These are phyloP conservation scores for Notamacropus eugenii DNA, from an alignment of 2,797 vertebrate species.

Conservation along the genomic window DNA sequence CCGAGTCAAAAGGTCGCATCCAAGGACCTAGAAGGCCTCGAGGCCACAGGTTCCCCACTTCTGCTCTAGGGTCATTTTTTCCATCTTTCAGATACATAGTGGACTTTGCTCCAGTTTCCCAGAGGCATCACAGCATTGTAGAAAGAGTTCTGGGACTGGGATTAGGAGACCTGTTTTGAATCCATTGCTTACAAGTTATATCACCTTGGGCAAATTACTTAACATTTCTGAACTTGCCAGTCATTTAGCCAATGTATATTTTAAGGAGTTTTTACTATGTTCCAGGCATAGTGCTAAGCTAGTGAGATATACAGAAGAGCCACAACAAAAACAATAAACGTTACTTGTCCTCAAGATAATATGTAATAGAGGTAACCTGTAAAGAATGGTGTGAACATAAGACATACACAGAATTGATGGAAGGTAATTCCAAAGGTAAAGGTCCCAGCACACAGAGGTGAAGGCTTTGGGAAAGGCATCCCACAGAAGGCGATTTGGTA, in stretches of 20 bases:
- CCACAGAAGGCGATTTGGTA: not conserved
- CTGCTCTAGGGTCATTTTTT: too few species aligned
- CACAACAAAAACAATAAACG: not conserved
- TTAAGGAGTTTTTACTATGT: not conserved
- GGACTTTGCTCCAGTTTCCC: not conserved
- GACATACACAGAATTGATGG: not conserved
- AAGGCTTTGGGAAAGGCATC: not conserved
- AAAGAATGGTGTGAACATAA: not conserved
- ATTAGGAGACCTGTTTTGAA: not conserved
- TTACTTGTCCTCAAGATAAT: not conserved
- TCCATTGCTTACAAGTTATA: not conserved
- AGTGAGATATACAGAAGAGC: not conserved
- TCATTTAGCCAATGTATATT: not conserved
- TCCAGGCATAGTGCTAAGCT: not conserved
- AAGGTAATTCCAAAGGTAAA: not conserved
- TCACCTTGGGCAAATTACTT: not conserved
- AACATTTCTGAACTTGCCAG: not conserved
- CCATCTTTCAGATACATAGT: not conserved
- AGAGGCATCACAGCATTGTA: not conserved
- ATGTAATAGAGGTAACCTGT: not conserved
- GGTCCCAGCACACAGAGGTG: not conserved
- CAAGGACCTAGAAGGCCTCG: too few species aligned
- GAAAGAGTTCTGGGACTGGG: not conserved
- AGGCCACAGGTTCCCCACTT: too few species aligned
- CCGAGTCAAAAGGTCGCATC: too few species aligned